phyloP scores from a whole-genome alignment of 2,113 vertebrate genomes.

The Tragelaphus imberbis region DNA sequence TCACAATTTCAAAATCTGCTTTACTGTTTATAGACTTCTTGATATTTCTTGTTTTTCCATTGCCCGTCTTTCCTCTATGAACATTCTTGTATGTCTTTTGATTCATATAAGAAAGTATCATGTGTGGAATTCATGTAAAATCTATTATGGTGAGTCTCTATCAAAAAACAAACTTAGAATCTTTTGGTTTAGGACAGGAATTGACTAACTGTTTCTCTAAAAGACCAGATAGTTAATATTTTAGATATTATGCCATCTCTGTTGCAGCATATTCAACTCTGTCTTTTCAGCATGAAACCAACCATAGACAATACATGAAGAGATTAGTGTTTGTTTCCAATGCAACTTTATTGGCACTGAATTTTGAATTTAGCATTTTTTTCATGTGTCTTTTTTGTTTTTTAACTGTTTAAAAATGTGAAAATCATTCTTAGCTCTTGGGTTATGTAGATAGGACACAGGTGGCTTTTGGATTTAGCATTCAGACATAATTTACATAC shows the following conservation, averaged over 20 bases:
- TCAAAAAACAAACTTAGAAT: not conserved
- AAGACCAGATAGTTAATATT: not conserved
- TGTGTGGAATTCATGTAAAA: slow-evolving; percentile 16
- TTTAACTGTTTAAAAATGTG: not conserved
- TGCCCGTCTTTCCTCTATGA: not conserved
- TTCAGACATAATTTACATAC: not conserved
- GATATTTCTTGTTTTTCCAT: not conserved
- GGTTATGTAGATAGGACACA: not conserved
- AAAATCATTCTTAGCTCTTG: not conserved
- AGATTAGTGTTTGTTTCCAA: not conserved
- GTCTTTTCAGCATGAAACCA: not conserved
- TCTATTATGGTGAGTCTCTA: not conserved
- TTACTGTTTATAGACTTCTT: not conserved
- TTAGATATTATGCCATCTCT: not conserved
- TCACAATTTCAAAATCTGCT: not conserved
- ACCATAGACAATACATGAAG: not conserved
- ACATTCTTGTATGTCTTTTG: not conserved
- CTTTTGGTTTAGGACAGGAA: not conserved
- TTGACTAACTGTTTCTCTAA: not conserved
- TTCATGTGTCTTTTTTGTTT: not conserved
- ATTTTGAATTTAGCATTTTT: slow-evolving; percentile 6
- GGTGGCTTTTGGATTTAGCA: not conserved
- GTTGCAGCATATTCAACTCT: not conserved
- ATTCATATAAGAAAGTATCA: not conserved
- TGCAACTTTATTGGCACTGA: not conserved